Conservation (phyloP, 2,113 vertebrate species). For the Pteropus alecto region DNA sequence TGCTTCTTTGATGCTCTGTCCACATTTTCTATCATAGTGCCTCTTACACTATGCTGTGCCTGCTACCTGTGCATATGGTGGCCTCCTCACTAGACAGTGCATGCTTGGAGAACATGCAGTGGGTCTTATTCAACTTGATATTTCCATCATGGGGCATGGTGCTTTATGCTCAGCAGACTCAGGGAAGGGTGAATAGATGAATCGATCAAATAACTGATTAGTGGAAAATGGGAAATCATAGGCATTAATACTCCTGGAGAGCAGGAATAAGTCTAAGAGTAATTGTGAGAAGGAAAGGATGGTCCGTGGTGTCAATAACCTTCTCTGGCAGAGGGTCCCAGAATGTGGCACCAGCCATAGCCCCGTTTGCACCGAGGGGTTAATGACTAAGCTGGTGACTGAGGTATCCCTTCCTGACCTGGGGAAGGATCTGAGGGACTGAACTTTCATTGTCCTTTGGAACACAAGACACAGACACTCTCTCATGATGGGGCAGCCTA, state of each 20-base stretch:
- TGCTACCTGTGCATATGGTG: too few species aligned
- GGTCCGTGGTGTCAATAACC: too few species aligned
- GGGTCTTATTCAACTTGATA: background rate
- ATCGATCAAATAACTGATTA: background rate
- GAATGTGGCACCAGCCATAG: background rate
- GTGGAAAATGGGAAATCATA: background rate
- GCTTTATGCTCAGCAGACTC: background rate
- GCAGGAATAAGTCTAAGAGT: background rate
- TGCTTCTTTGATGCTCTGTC: background rate
- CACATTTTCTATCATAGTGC: background rate
- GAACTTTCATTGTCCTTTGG: background rate
- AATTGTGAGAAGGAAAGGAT: background rate
- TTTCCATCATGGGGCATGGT: background rate
- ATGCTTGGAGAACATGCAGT: background rate
- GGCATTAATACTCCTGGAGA: background rate
- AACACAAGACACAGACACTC: background rate
- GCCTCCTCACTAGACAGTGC: background rate
- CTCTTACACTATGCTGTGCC: background rate
- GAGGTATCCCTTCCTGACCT: background rate
- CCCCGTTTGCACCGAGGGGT: background rate
- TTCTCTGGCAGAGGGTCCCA: background rate
- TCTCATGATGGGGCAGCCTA: background rate
- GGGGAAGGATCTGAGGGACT: background rate
- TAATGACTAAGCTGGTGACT: background rate
- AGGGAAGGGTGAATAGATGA: background rate